Base-by-base conservation (phyloP, 1,140 invertebrate species). In the Diorhabda sublineata region DNA sequence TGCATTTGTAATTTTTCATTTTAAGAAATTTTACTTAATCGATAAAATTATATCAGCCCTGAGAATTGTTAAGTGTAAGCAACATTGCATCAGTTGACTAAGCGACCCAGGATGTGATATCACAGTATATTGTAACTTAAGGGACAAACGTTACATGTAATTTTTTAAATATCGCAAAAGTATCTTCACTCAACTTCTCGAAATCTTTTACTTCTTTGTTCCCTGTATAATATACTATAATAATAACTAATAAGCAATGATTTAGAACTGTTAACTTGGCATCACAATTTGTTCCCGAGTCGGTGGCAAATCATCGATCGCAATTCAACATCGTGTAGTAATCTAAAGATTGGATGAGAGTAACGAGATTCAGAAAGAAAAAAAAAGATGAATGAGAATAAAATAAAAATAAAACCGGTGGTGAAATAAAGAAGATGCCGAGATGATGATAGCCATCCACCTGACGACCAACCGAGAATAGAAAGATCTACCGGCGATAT, bases 371-470 rank as follows among this genome's bases (percentile, higher is more conserved):
- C 26, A 26, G 26, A 26, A 26, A 26, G 26, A 26, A 26, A 26
- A 52, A 6, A 52, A 6, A n/a, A 52, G 47, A 52, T 52, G n/a
- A 52, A 52, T 52, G n/a, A 4, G n/a, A 52, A 52, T 52, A n/a
- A 52, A 52, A 52, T 52, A 52, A 52, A 52, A 52, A 52, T 52
- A 52, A 52, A 52, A 52, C 47, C 47, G 47, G 47, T 26, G 26
- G 26, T 52, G 47, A 52, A 52, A 52, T 52, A 52, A 52, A 52
- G 47, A 52, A 52, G 47, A 52, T 52, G 47, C 47, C 47, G 47
- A 52, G 47, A 52, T 52, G 47, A 52, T 52, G 47, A 52, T 52
- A 52, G 47, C 47, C 47, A 8, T 52, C 47, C n/a, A 52, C 6
- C 47, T 52, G 47, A 52, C 47, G 6, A n/a, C 47, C n/a, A 52